Percentiles rank a stretch among this genome's conserved stretches.
Conservation (phyloP, 92 coral and sea anemone genomes). For the Metridium senile region DNA sequence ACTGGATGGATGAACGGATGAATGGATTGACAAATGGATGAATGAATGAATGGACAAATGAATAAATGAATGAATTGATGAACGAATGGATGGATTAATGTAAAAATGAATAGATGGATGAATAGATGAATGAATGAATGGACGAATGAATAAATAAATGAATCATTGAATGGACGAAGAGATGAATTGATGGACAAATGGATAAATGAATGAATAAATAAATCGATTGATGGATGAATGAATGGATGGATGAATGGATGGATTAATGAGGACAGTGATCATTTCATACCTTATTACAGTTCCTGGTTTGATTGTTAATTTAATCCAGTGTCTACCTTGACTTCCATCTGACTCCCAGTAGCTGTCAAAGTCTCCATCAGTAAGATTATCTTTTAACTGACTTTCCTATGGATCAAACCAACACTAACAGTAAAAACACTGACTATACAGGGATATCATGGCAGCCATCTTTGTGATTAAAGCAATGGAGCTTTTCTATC, state of each 20-base stretch:
- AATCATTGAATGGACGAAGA: neutral
- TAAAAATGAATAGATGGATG: neutral
- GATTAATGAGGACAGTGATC: neutral
- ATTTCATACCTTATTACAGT: constrained; percentile 73
- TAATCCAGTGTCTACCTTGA: constrained; percentile 98
- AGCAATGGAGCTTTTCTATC: too few species aligned
- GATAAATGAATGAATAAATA: neutral
- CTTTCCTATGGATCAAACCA: constrained; percentile 57
- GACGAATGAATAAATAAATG: neutral
- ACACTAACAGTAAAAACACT: too few species aligned
- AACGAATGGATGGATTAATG: neutral
- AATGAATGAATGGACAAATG: neutral
- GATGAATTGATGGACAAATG: neutral
- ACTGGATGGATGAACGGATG: neutral
- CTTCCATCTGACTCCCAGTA: constrained; percentile 99
- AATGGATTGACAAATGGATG: neutral
- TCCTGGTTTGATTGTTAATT: constrained; percentile 83
- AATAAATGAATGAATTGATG: neutral
- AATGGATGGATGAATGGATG: neutral
- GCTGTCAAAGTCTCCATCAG: constrained; percentile 93
- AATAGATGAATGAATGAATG: neutral
- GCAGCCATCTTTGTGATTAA: too few species aligned
- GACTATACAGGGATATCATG: too few species aligned
- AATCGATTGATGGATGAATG: neutral
- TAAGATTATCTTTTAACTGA: constrained; percentile 70